A percentile compares a stretch with the other conserved stretches of the same genome.
Conservation (phyloP, 1,140 invertebrate genomes). For the Brachionus calyciflorus region DNA sequence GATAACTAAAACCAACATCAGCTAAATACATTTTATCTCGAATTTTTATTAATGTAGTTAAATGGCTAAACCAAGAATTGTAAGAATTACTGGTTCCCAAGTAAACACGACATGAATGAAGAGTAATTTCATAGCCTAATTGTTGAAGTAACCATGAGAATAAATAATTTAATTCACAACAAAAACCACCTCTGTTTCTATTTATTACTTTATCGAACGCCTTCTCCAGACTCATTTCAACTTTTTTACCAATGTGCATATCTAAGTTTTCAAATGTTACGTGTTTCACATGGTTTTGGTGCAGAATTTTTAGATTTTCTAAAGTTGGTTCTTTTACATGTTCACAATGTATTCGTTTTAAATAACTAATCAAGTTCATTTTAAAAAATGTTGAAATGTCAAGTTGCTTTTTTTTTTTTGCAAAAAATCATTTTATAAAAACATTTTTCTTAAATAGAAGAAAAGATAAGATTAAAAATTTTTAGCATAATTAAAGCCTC, state of each 20-base stretch:
- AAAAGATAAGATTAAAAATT: no score
- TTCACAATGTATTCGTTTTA: not conserved
- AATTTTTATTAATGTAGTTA: not conserved
- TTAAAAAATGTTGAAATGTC: not conserved
- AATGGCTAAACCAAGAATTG: not conserved
- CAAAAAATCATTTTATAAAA: not conserved
- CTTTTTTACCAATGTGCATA: not conserved
- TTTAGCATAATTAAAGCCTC: no score
- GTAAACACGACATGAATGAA: not conserved
- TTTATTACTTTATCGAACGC: not conserved
- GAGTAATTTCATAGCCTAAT: not conserved
- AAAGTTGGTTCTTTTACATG: not conserved
- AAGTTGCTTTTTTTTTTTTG: slow-evolving; percentile 3
- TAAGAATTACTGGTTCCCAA: not conserved
- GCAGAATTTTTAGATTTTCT: not conserved
- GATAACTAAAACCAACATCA: not conserved
- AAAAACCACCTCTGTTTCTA: not conserved
- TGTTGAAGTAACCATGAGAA: not conserved
- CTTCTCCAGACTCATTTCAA: not conserved
- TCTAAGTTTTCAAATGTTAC: not conserved
- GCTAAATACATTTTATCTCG: not conserved
- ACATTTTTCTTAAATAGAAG: no score
- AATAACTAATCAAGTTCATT: not conserved
- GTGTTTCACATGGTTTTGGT: not conserved
- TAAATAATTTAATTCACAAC: not conserved